Evolutionary conservation across 2,888 invertebrate species (phyloP), one percentile per base, ranked within the genome.

Genomic region (Ctena decussata): DNA sequence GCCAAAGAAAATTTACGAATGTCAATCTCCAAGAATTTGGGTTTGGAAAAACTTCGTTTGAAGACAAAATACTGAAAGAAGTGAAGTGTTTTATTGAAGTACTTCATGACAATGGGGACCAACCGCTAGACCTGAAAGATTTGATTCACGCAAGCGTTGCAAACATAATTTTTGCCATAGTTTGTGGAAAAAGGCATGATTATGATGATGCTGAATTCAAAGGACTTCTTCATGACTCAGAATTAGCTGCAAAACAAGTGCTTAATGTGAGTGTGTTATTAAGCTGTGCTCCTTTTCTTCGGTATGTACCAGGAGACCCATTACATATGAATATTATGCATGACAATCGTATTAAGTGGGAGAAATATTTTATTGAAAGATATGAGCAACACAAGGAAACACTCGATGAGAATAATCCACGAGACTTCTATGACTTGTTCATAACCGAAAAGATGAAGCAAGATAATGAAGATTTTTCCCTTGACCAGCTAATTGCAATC

Each of bases 401-500:
- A 35, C 83, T 80, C 69, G 80, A 87, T 39, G 80, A 53, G 46
- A 79, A 83, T 8, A 73, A 87, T 49, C 72, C 73, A 1, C 70
- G 78, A 27, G 89, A 90, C 65, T 86, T 82, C 39, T 77, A 84
- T 27, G 89, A 87, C 39, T 76, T 86, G 18, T 90, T 76, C 35
- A 60, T 86, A 15, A 71, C 70, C 24, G 87, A 87, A 57, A 70
- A 21, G 74, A 65, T 44, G 49, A 82, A 27, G 27, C 27, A 18
- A 71, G 81, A 46, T 5, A 53, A 21, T 21, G 21, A 5, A 15
- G 77, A 30, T 27, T 69, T 37, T 44, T 44, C 44, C 53, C 24
- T 15, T n/a, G 70, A 27, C 41, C 75, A 81, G 30, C 57, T 81
- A 6, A 18, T 24, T 18, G 35, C 70, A 37, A 65, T 77, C n/a